Evolutionary conservation across 2,113 vertebrate genomes (phyloP).

Genomic region (Apodemus speciosus): DNA sequence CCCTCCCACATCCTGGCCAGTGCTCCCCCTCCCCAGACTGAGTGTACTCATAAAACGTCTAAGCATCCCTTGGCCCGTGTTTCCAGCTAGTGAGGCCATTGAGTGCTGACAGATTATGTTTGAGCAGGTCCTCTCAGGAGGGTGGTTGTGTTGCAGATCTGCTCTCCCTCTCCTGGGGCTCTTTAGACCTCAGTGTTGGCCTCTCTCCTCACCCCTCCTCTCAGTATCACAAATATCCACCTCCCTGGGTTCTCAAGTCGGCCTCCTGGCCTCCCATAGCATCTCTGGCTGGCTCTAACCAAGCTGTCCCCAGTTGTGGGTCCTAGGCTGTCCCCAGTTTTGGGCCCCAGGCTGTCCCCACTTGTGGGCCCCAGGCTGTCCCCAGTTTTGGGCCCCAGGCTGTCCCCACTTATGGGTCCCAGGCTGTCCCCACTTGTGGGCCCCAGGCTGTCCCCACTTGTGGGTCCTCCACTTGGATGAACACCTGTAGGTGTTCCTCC

Average conservation of each 20-base stretch:
- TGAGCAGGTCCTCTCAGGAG: not conserved
- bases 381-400: too few relatives aligned
- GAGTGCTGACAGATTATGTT: not conserved
- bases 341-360: too few relatives aligned
- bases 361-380: too few relatives aligned
- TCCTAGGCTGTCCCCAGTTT: too few relatives aligned
- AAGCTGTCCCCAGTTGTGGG: too few relatives aligned
- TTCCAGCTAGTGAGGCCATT: not conserved
- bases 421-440: too few relatives aligned
- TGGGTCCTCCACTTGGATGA: not conserved
- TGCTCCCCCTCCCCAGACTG: not conserved
- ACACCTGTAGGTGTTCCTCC: not conserved
- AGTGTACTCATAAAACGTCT: not conserved
- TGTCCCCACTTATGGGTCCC: too few relatives aligned
- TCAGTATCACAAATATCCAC: not conserved
- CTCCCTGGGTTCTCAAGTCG: not conserved
- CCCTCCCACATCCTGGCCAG: not conserved
- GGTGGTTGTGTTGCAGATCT: not conserved
- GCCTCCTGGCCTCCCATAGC: too few relatives aligned
- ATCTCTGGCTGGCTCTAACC: not conserved
- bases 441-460: too few relatives aligned
- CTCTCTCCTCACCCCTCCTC: not conserved
- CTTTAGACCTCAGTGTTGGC: not conserved
- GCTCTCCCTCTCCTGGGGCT: not conserved
- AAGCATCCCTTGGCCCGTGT: too few relatives aligned